These are phyloP conservation scores for Aproaerema taeniolella DNA, from an alignment of 2,888 invertebrate species.

Conservation along the genomic window DNA sequence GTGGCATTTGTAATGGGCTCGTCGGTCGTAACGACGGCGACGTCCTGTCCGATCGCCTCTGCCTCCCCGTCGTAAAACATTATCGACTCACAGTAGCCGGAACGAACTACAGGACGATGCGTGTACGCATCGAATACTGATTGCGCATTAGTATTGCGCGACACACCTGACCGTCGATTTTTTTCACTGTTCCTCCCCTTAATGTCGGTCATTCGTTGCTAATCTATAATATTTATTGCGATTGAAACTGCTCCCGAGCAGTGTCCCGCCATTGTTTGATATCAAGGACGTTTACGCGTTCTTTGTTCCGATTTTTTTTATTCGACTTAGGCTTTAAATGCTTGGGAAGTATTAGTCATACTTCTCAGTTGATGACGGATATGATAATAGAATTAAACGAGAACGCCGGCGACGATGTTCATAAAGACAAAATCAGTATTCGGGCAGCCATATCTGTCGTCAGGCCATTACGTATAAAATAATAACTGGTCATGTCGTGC, in stretches of 20 bases:
- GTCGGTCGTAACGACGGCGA: constrained; percentile 73
- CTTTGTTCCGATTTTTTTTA: constrained; percentile 26
- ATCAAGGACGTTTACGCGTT: constrained; percentile 53
- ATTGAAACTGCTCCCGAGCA: constrained; percentile 50
- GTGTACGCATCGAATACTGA: constrained; percentile 69
- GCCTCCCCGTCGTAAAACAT: constrained; percentile 73
- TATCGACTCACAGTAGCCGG: constrained; percentile 77
- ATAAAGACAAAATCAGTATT: constrained; percentile 51
- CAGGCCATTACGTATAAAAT: constrained; percentile 56
- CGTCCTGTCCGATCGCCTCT: constrained; percentile 68
- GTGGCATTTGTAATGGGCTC: constrained; percentile 73
- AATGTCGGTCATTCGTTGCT: constrained; percentile 74
- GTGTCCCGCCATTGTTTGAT: constrained; percentile 52
- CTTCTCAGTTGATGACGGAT: constrained; percentile 4
- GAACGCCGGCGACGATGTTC: constrained; percentile 25
- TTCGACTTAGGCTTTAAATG: not conserved
- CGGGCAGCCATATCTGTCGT: constrained; percentile 57
- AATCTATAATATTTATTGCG: constrained; percentile 72
- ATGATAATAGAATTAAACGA: constrained; percentile 22
- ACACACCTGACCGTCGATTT: constrained; percentile 69
- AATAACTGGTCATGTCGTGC: constrained; percentile 61
- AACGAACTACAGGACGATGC: constrained; percentile 76
- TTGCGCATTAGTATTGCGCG: constrained; percentile 73
- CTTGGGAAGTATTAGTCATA: constrained; percentile 32
- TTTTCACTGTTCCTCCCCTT: constrained; percentile 70